Base-by-base conservation (phyloP, 2,888 invertebrate species). In the Eustalomyia histrio region DNA sequence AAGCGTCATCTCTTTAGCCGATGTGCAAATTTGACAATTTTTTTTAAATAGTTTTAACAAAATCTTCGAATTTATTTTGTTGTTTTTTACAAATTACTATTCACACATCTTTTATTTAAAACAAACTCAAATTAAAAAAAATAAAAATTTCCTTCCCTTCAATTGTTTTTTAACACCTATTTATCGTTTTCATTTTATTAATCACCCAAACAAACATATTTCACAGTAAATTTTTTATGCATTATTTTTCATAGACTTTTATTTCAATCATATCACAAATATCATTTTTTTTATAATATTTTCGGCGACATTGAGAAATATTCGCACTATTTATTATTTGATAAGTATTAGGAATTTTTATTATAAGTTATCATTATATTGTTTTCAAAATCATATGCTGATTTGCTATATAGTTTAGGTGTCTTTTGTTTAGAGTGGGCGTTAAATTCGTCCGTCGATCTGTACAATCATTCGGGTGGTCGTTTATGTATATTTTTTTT, bases 171-270 rank as follows among this genome's bases (percentile, higher is more conserved):
- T 29, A 29, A 65, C 67, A 60, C 35, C 65, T 61, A 65, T 76
- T 43, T 65, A 60, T 60, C 72, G 72, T 53, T 35, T 61, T 72
- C 78, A 78, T 67, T 55, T 78, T 33, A 57, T 12, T 14, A 72
- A 47, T 68, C 72, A 73, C 29, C 33, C 29, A 50, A 57, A 16
- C 29, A 50, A 57, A 16, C 21, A 68, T 39, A 73, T 29, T 35
- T 67, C 53, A 72, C 21, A 24, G 35, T 21, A 24, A 43, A 21
- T 76, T 61, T 79, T 52, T 21, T 58, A n/a, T 68, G 14, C n/a
- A 16, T 68, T 52, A 53, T 60, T 52, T 74, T 35, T 4, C 61
- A 58, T 75, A 16, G 17, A 17, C 18, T 39, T 10, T 39, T 12
- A 35, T 60, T 50, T 35, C n/a, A 24, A 47, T 6, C 29, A 29